Evolutionary conservation across 1,140 invertebrate species (phyloP), one percentile per base, ranked within the genome.

Genomic region (Drosophila equinoxialis): DNA sequence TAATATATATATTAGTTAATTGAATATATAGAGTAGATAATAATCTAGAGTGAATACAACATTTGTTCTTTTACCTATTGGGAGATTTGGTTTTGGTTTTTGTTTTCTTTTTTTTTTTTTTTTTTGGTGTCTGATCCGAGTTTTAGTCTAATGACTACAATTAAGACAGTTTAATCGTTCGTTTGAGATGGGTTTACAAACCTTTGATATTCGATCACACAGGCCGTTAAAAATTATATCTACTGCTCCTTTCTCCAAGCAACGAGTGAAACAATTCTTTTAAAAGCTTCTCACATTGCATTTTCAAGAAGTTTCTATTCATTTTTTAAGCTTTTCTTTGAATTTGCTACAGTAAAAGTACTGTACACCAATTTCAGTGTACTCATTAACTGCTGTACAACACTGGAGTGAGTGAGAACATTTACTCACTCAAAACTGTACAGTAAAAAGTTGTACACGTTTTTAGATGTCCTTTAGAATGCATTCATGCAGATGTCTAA

Each of bases 21-120:
- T 51, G 45, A 23, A 51, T 51, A 51, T 51, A 77, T 71, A 61
- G 63, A 78, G 39, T 78, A 78, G 59, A 66, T 79, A 1, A 87
- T 70, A 84, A 76, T 84, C 84, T 89, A 89, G 42, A 74, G 68
- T 83, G 68, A 84, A 65, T 72, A 77, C 80, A 87, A 86, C 75
- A 86, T 62, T 60, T 64, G 17, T 66, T 62, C 42, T 48, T 57
- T 74, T 76, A 78, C 68, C 67, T 80, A 74, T 72, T 33, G 69
- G 58, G 73, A 41, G 26, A 51, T 73, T 69, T 65, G 35, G 51
- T 42, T 23, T 58, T 17, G 3, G 30, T 30, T 30, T 30, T 14
- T 59, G 17, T 17, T 17, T 17, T n/a, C n/a, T 17, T 17, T 17
- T 17, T 1, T 39, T 14, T 39, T 39, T 65, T 30, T 5, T 14